Evolutionary conservation across 2,888 invertebrate genomes (phyloP).

Genomic region (Oligia latruncula): DNA sequence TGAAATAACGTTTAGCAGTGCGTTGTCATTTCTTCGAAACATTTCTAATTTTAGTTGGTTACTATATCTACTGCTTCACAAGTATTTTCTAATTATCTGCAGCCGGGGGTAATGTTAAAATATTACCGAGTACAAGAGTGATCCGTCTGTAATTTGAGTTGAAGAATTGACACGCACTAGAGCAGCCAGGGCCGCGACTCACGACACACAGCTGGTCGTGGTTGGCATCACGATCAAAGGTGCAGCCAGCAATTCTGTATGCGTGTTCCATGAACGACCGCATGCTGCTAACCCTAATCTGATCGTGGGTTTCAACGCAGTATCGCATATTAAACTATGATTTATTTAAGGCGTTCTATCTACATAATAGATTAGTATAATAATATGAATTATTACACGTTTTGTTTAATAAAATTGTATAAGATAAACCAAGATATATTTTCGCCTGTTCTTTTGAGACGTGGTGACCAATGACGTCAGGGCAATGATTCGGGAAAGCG

Average conservation of each 20-base stretch:
- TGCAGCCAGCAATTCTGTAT: conserved; percentile 43
- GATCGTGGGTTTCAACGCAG: conserved; percentile 14
- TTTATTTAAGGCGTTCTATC: conserved; percentile 8
- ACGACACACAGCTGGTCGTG: conserved; percentile 36
- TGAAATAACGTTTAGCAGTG: conserved; percentile 73
- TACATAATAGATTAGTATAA: not conserved
- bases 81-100: conserved; percentile 46
- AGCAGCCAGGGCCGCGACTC: conserved; percentile 34
- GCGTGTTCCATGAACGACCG: conserved; percentile 32
- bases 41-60: conserved; percentile 57
- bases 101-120: conserved; percentile 30
- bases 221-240: conserved; percentile 40
- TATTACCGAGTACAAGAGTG: conserved; percentile 24
- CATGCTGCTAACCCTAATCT: conserved; percentile 36
- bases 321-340: conserved; percentile 19
- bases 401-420: not conserved
- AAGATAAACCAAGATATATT: not conserved
- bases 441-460: not conserved
- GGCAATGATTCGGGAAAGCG: not conserved
- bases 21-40: conserved; percentile 68
- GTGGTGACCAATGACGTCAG: not conserved
- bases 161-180: conserved; percentile 35
- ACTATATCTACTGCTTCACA: conserved; percentile 37
- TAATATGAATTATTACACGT: not conserved
- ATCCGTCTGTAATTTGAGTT: conserved; percentile 43